These are phyloP conservation scores for Sesamia inferens DNA, from an alignment of 2,888 invertebrate species.

Conservation along the genomic window DNA sequence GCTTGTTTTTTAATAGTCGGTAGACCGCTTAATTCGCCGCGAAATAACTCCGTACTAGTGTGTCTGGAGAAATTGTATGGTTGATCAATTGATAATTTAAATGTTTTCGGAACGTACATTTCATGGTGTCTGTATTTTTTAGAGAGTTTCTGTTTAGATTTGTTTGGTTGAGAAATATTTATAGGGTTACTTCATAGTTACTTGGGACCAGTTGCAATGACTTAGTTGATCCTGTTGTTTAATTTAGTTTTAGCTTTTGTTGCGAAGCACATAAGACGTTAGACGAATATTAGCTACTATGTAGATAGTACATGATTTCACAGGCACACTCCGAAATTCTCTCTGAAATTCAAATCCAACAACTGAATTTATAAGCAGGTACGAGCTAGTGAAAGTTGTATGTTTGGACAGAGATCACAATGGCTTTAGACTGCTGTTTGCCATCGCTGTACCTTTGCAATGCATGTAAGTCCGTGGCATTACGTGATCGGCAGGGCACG, in stretches of 20 bases:
- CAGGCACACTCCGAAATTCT: slow-evolving; percentile 54
- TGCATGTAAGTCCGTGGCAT: slow-evolving; percentile 11
- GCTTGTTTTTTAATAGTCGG: slow-evolving; percentile 64
- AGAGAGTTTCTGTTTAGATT: slow-evolving; percentile 33
- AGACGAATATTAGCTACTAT: slow-evolving; percentile 41
- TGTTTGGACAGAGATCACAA: slow-evolving; percentile 27
- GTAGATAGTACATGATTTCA: slow-evolving; percentile 44
- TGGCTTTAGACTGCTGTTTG: slow-evolving; percentile 32
- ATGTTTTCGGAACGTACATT: slow-evolving; percentile 48
- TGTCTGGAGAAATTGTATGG: slow-evolving; percentile 49
- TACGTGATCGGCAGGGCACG: slow-evolving; percentile 18
- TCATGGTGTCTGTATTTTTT: slow-evolving; percentile 26
- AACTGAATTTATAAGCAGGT: slow-evolving; percentile 51
- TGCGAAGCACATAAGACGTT: slow-evolving; percentile 39
- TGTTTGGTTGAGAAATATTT: slow-evolving; percentile 6
- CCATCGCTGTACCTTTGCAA: slow-evolving; percentile 8
- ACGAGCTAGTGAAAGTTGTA: slow-evolving; percentile 47
- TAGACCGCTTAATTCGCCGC: slow-evolving; percentile 66
- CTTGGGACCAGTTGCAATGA: slow-evolving; percentile 1
- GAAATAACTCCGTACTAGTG: slow-evolving; percentile 57
- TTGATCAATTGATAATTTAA: slow-evolving; percentile 43
- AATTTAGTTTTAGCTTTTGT: slow-evolving; percentile 14
- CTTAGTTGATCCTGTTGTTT: slow-evolving; percentile 13
- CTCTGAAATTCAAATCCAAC: slow-evolving; percentile 50
- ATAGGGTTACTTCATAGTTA: neutral